Base-by-base conservation (phyloP, 37 sponge, comb jelly and placozoan genomes). In the Beroe ovata region DNA sequence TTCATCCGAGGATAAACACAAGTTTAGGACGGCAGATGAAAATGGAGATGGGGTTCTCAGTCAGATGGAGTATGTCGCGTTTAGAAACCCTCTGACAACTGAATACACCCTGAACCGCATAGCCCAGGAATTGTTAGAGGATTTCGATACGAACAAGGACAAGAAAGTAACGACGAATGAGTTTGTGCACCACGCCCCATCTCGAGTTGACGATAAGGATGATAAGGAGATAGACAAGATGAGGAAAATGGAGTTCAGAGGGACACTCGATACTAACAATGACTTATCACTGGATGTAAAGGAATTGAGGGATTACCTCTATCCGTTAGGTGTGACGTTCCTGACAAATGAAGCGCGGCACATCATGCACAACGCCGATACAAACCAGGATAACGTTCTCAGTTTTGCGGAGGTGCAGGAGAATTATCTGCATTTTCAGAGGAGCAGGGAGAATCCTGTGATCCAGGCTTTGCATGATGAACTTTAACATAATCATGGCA, bases 21-120 rank as follows among this genome's bases (percentile, higher is more conserved):
- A 77, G 84, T 77, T 77, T 25, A 39, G 84, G 54, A 77, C 84
- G 8, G 84, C 84, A 4, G 84, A 77, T 40, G 84, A 77, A 29
- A 77, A 77, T 29, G 84, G 84, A 29, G 84, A 77, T 20, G 84
- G 84, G 22, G 84, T 77, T n/a, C 84, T 77, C n/a, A 77, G 33
- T 23, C 42, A 77, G 84, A 39, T 77, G 36, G 84, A 77, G 84
- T 77, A 77, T 26, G 47, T 77, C 2, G 84, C 54, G 20, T 42
- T 77, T 54, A 39, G 25, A 35, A 77, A 77, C 33, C 84, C 84
- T 6, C 26, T 77, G 47, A 77, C 84, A 11, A 77, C 84, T 18
- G 84, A 42, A 8, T 77, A 77, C 84, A 29, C 41, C 28, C 54
- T 77, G 84, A 77, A 33, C 11, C 39, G 84, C 16, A 42, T 77